A percentile compares a stretch with the other conserved stretches of the same genome.
Conservation (phyloP, 2,797 vertebrate species). For the Steatocranus sp. region DNA sequence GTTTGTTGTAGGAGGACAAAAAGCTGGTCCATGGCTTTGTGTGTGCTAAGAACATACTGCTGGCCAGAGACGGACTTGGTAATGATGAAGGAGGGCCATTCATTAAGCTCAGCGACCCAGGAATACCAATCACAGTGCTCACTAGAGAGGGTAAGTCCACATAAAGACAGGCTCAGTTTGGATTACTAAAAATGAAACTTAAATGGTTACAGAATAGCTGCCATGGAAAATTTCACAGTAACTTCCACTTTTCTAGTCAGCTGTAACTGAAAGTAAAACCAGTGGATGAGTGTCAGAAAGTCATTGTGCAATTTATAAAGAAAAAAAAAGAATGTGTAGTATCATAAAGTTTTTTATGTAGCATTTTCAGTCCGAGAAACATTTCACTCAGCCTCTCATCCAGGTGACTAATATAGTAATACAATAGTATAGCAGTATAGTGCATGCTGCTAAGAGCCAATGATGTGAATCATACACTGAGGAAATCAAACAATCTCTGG, state of each 20-base stretch:
- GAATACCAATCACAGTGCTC: constrained; percentile 92
- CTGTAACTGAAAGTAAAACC: constrained; percentile 6
- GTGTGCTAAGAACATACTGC: constrained; percentile 93
- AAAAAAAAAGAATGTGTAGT: background rate
- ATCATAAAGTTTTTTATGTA: background rate
- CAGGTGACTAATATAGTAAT: background rate
- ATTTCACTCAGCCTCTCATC: background rate
- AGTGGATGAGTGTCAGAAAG: background rate
- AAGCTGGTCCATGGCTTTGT: constrained; percentile 94
- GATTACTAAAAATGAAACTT: constrained; percentile 20
- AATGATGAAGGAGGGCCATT: constrained; percentile 84
- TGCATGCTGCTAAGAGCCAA: background rate
- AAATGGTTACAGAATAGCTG: background rate
- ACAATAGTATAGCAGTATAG: background rate
- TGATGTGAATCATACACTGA: background rate
- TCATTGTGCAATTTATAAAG: background rate
- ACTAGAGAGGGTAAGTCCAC: constrained; percentile 83
- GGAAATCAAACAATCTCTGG: background rate
- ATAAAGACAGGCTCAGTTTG: background rate
- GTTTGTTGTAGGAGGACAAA: constrained; percentile 88
- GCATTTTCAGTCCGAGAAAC: background rate
- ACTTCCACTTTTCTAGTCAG: constrained; percentile 13
- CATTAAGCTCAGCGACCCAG: constrained; percentile 96
- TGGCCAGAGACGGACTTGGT: constrained; percentile 88
- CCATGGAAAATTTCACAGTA: constrained; percentile 3